phyloP scores from a whole-genome alignment of 2,888 invertebrate species.

The Conomelus anceps region DNA sequence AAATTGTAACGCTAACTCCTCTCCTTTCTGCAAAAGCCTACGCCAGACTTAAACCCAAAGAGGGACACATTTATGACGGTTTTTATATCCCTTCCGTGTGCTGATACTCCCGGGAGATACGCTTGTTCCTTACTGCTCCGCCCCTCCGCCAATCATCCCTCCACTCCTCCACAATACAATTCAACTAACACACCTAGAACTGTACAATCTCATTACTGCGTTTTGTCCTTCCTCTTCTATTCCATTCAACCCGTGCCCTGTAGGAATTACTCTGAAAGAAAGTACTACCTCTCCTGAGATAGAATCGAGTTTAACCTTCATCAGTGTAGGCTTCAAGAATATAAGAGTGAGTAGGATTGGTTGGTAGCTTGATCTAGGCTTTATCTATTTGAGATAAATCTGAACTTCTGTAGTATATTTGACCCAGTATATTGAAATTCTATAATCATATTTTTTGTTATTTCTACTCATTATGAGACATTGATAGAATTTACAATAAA shows the following conservation, averaged over 20 bases:
- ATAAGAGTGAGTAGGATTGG: background rate
- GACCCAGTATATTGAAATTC: no score
- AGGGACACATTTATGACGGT: background rate
- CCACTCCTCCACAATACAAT: background rate
- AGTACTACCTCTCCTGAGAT: background rate
- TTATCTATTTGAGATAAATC: no score
- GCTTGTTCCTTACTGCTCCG: background rate
- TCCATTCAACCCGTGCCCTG: background rate
- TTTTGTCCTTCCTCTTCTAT: background rate
- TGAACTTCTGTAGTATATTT: no score
- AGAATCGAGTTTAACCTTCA: background rate
- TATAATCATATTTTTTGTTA: no score
- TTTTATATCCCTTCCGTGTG: background rate
- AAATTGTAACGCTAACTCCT: background rate
- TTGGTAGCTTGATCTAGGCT: no score
- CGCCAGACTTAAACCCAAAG: background rate
- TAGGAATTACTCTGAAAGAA: no score
- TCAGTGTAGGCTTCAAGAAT: background rate
- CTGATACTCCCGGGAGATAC: background rate
- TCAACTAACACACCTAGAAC: background rate
- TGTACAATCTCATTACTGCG: background rate
- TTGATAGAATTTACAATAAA: no score
- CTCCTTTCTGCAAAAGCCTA: background rate
- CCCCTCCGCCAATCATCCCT: no score
- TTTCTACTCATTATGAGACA: no score